These are phyloP conservation scores for Xylocampa areola DNA, from an alignment of 2,888 invertebrate genomes.

Conservation along the genomic window DNA sequence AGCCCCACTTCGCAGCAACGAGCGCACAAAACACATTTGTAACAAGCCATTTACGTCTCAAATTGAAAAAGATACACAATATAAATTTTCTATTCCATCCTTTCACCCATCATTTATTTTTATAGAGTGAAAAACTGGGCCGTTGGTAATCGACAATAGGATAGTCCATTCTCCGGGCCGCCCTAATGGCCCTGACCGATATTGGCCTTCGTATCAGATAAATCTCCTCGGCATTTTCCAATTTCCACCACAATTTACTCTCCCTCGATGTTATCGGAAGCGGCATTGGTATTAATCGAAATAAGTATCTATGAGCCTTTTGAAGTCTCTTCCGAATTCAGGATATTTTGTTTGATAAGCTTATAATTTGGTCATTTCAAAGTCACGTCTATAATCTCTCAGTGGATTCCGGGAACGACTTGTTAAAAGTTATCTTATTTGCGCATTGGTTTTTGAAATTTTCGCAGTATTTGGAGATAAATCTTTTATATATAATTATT, in stretches of 20 bases:
- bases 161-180: constrained; percentile 41
- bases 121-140: constrained; percentile 26
- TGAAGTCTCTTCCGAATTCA: constrained; percentile 8
- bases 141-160: constrained; percentile 44
- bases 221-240: constrained; percentile 63
- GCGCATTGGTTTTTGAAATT: not conserved
- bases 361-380: constrained; percentile 15
- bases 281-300: constrained; percentile 39
- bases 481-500: too few species aligned
- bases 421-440: not conserved
- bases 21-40: constrained; percentile 4
- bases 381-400: not conserved
- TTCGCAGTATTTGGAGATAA: not conserved
- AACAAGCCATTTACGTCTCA: constrained; percentile 9
- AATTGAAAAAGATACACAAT: constrained; percentile 16
- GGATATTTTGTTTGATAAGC: constrained; percentile 9
- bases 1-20: too few species aligned
- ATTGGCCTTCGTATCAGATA: constrained; percentile 61
- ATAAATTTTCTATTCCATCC: constrained; percentile 12
- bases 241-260: constrained; percentile 60
- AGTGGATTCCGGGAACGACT: not conserved
- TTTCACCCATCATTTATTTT: constrained; percentile 30
- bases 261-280: constrained; percentile 46
- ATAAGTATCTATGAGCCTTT: constrained; percentile 42
- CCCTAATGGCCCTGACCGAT: constrained; percentile 54